These are phyloP conservation scores for Ctenosaura bakeri DNA, from an alignment of 2,797 vertebrate species.

Conservation along the genomic window DNA sequence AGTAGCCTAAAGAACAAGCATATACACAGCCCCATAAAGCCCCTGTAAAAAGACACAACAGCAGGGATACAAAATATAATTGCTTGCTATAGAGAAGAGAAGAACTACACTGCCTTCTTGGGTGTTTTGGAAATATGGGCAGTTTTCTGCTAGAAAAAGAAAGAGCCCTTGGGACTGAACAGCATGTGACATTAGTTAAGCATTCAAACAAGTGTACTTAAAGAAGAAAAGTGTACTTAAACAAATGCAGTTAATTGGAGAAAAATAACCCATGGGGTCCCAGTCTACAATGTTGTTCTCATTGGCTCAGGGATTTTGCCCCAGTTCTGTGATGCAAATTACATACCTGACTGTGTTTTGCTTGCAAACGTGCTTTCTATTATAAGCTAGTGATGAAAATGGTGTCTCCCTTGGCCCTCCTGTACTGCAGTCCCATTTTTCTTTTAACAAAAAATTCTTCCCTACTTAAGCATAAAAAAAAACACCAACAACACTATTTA, in stretches of 20 bases:
- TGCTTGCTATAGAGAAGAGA: slow-evolving; percentile 5
- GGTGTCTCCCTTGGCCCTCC: too few relatives aligned
- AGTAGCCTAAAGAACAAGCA: background rate
- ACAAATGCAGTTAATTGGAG: background rate
- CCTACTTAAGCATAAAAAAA: too few relatives aligned
- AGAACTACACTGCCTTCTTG: background rate
- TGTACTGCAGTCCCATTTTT: too few relatives aligned
- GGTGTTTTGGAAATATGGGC: background rate
- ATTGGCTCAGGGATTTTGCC: background rate
- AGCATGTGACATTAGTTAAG: background rate
- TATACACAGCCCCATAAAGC: background rate
- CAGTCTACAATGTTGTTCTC: background rate
- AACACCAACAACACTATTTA: too few relatives aligned
- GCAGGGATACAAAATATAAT: background rate
- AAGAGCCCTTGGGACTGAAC: background rate
- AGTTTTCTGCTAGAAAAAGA: background rate
- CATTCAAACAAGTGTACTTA: background rate
- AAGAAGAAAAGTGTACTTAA: background rate
- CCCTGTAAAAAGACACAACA: too few relatives aligned
- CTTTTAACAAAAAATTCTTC: too few relatives aligned
- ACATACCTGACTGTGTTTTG: background rate
- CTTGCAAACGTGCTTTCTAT: background rate
- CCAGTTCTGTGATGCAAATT: background rate
- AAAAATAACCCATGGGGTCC: background rate
- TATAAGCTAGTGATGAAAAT: too few relatives aligned